Evolutionary conservation across 2,888 invertebrate genomes (phyloP).

Genomic region (Danaus chrysippus): DNA sequence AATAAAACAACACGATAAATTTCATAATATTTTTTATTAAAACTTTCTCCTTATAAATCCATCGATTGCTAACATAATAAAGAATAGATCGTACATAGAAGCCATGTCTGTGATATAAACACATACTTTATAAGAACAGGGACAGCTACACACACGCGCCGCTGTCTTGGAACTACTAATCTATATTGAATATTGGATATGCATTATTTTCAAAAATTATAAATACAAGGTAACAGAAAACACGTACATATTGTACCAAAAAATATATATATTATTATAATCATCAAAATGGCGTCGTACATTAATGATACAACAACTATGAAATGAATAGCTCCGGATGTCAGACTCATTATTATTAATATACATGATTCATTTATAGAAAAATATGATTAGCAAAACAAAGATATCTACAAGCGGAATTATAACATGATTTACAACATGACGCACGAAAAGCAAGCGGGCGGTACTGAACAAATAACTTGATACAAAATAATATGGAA

Average conservation of each 20-base stretch:
- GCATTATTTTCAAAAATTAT: slow-evolving; percentile 14
- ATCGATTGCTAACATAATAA: slow-evolving; percentile 75
- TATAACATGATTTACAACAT: slow-evolving; percentile 3
- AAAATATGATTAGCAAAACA: slow-evolving; percentile 51
- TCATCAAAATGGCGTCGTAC: slow-evolving; percentile 29
- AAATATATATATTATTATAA: slow-evolving; percentile 2
- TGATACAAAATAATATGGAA: no score
- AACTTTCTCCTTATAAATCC: slow-evolving; percentile 77
- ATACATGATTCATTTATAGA: slow-evolving; percentile 48
- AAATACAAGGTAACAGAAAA: slow-evolving; percentile 15
- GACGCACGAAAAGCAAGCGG: no score
- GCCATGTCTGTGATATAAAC: slow-evolving; percentile 67
- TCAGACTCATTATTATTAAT: slow-evolving; percentile 37
- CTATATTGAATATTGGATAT: slow-evolving; percentile 18
- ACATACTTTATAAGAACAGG: slow-evolving; percentile 42
- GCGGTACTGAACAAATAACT: no score
- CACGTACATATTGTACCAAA: slow-evolving; percentile 10
- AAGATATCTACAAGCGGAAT: slow-evolving; percentile 45
- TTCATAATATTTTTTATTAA: slow-evolving; percentile 75
- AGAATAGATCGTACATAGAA: slow-evolving; percentile 71
- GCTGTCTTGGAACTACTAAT: slow-evolving; percentile 35
- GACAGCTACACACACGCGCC: slow-evolving; percentile 46
- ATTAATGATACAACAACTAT: slow-evolving; percentile 33
- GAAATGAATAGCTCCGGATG: slow-evolving; percentile 35
- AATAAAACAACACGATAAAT: slow-evolving; percentile 49